Evolutionary conservation across 2,888 invertebrate genomes (phyloP), one percentile per base, ranked within the genome.

Genomic region (Melanotus villosus): DNA sequence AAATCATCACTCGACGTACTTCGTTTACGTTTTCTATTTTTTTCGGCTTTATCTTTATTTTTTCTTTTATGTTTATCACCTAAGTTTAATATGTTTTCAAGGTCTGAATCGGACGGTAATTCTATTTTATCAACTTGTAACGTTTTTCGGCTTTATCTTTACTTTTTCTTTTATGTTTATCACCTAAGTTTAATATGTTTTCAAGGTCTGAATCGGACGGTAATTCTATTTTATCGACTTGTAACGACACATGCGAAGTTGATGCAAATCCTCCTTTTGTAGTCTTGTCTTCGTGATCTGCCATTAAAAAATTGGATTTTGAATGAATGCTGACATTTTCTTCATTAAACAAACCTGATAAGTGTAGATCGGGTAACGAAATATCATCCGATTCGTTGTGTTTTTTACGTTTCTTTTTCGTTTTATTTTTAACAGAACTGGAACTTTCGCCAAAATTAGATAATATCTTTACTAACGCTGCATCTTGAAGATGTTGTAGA

Each of bases 181-280:
- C 10, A 7, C 16, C 26, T 32, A 2, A 7, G 6, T 32, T 26
- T 10, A 60, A 41, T 10, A 64, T 16, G 34, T 54, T 50, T 18
- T 71, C 68, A 19, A 68, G 12, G n/a, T 71, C 65, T 9, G 68
- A 65, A 65, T 71, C 71, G 7, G 58, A 19, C 1, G 45, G 63
- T 23, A 70, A 26, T 21, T 50, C 21, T 5, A 16, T 12, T 23
- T 32, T 62, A 23, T 14, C 21, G 5, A 52, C 34, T 6, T 18
- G 21, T 14, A 18, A 18, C 5, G 6, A n/a, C 5, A 14, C 19
- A 21, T 16, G 6, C 19, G 60, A 19, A 6, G 19, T 14, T 16
- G 47, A 59, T 9, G 10, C 14, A 10, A 21, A 21, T n/a, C n/a
- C n/a, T 26, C 32, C 16, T 16, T 41, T 64, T 3, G 6, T 9